Evolutionary conservation across 2,888 invertebrate species (phyloP).

Genomic region (Lasioglossum zephyrum): DNA sequence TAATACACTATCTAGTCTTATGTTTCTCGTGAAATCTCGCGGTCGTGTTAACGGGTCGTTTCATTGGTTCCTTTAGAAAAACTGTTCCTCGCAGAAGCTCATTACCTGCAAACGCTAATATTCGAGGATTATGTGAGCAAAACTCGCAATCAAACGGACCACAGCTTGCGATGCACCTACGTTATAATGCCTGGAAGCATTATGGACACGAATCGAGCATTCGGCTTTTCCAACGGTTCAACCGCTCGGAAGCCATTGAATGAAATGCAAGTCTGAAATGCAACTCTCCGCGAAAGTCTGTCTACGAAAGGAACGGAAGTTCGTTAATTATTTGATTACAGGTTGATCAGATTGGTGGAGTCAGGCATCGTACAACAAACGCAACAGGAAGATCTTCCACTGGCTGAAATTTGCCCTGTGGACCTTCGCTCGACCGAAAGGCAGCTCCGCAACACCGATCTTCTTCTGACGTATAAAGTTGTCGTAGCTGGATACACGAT

Average conservation of each 20-base stretch:
- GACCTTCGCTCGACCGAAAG: conserved; percentile 93
- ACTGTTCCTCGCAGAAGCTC: conserved; percentile 89
- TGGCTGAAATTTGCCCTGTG: conserved; percentile 92
- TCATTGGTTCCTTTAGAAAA: conserved; percentile 34
- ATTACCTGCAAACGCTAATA: conserved; percentile 89
- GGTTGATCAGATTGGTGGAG: conserved; percentile 89
- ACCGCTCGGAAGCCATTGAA: conserved; percentile 88
- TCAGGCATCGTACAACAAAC: conserved; percentile 91
- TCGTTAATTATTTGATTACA: conserved; percentile 80
- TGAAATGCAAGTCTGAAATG: conserved; percentile 88
- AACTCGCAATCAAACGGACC: conserved; percentile 86
- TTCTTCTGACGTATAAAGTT: conserved; percentile 92
- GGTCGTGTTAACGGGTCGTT: neutral
- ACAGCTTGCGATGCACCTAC: conserved; percentile 90
- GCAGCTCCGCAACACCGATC: conserved; percentile 90
- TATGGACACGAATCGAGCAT: conserved; percentile 88
- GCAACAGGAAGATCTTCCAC: conserved; percentile 88
- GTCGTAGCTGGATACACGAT: conserved; percentile 89
- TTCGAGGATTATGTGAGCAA: conserved; percentile 89
- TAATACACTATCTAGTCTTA: neutral
- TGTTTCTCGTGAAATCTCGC: neutral
- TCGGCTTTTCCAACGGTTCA: conserved; percentile 89
- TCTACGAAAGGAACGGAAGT: neutral
- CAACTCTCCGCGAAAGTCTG: too few relatives aligned
- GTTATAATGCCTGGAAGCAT: conserved; percentile 90